Evolutionary conservation across 1,140 invertebrate genomes (phyloP).

Genomic region (Drosophila melanogaster): Release_6_plus_ISO1_MT NT_037436.4:15211501-15212000

Average conservation of each 20-base stretch:
- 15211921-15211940: conserved; percentile 81
- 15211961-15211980: conserved; percentile 55
- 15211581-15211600: conserved; percentile 74
- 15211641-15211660: conserved; percentile 14
- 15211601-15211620: conserved; percentile 78
- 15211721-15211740: conserved; percentile 64
- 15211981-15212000: conserved; percentile 13
- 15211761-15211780: conserved; percentile 42
- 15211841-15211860: conserved; percentile 80
- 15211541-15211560: conserved; percentile 73
- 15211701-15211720: conserved; percentile 81
- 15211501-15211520: conserved; percentile 6
- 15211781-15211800: conserved; percentile 78
- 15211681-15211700: conserved; percentile 7
- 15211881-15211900: background rate
- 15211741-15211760: conserved; percentile 21
- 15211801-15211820: conserved; percentile 83
- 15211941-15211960: conserved; percentile 81
- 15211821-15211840: conserved; percentile 83
- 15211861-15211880: conserved; percentile 61
- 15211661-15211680: background rate
- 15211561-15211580: conserved; percentile 69
- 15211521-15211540: conserved; percentile 49
- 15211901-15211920: conserved; percentile 46
- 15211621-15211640: conserved; percentile 68